phyloP scores from a whole-genome alignment of 2,797 vertebrate species.

The Loris lydekkerianus region DNA sequence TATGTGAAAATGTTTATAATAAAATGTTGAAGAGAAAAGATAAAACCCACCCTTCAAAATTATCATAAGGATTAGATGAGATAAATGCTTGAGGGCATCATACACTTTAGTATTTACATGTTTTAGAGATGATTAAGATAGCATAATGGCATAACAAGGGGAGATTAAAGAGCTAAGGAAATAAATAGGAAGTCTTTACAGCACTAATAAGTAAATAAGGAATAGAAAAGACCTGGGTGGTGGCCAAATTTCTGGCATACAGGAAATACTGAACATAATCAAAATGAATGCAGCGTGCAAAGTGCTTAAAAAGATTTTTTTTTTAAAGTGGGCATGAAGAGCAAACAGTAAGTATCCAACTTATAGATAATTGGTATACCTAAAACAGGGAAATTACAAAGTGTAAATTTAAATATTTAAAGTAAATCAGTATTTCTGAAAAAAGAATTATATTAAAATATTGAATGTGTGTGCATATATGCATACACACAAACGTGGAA shows the following conservation, averaged over 20 bases:
- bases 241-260: neutral
- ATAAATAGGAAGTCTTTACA: neutral
- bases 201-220: constrained; percentile 5
- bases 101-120: neutral
- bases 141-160: neutral
- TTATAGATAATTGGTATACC: neutral
- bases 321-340: neutral
- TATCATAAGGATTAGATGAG: neutral
- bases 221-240: neutral
- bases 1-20: neutral
- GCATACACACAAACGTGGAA: neutral
- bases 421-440: neutral
- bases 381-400: neutral
- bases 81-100: neutral
- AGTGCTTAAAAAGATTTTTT: neutral
- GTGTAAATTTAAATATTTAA: neutral
- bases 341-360: neutral
- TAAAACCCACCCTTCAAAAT: neutral
- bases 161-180: neutral
- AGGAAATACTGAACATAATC: constrained; percentile 4
- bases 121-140: constrained; percentile 7
- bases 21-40: neutral
- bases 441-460: neutral
- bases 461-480: neutral
- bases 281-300: constrained; percentile 24